A percentile compares a stretch with the other conserved stretches of the same genome.
These are phyloP conservation scores for Tetranychus truncatus DNA, from an alignment of 2,888 invertebrate genomes.

Conservation along the genomic window DNA sequence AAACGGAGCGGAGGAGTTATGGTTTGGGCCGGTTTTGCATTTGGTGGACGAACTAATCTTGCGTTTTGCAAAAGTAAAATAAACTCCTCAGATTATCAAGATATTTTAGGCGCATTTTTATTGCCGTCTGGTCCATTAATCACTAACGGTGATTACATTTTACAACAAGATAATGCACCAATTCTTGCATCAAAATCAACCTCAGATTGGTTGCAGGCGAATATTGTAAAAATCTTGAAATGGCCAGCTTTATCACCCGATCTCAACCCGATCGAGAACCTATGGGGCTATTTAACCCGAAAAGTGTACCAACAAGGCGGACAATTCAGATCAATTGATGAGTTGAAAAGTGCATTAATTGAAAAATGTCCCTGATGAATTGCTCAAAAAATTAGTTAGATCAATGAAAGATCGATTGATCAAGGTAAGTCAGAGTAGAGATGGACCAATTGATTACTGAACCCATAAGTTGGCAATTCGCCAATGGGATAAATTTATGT, in stretches of 20 bases:
- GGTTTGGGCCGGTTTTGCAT: slow-evolving; percentile 7
- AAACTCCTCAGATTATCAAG: not conserved
- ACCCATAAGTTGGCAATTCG: too few species aligned
- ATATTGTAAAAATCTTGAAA: slow-evolving; percentile 2
- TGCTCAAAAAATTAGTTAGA: not conserved
- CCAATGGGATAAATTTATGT: too few species aligned
- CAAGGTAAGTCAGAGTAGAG: not conserved
- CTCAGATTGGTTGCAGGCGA: not conserved
- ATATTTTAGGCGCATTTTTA: not conserved
- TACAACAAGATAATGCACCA: slow-evolving; percentile 13
- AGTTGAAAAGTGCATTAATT: not conserved
- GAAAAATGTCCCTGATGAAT: not conserved
- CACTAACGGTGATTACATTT: not conserved
- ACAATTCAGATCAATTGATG: not conserved
- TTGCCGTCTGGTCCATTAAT: not conserved
- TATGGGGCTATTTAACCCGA: not conserved
- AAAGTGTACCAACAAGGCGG: slow-evolving; percentile 1
- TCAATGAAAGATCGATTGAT: slow-evolving; percentile 8
- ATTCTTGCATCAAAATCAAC: not conserved
- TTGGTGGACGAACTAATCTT: not conserved
- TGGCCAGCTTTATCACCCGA: slow-evolving; percentile 11
- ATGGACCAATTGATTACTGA: not conserved
- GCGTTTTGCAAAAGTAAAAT: not conserved
- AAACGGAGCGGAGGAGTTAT: not conserved
- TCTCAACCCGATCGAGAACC: slow-evolving; percentile 12